Conservation (phyloP, 2,888 invertebrate genomes). For the Mongoloraphidia duomilia region DNA sequence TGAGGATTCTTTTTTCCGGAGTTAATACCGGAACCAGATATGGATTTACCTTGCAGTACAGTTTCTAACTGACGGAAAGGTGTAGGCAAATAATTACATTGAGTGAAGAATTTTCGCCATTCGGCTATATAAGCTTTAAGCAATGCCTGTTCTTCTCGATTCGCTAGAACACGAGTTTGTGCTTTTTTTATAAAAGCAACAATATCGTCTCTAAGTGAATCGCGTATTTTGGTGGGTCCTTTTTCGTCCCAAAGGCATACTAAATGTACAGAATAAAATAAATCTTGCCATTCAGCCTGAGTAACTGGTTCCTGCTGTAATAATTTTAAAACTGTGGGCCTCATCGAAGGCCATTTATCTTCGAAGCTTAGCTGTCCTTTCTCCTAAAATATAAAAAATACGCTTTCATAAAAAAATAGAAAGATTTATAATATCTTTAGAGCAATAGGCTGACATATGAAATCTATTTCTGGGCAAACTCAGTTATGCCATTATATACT, state of each 20-base stretch:
- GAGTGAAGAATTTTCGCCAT: slow-evolving; percentile 97
- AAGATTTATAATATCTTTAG: too few species aligned
- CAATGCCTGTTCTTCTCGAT: slow-evolving; percentile 88
- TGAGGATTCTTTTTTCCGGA: slow-evolving; percentile 39
- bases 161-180: slow-evolving; percentile 75
- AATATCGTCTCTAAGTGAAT: slow-evolving; percentile 82
- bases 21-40: slow-evolving; percentile 18
- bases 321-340: slow-evolving; percentile 84
- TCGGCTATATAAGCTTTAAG: slow-evolving; percentile 93
- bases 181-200: slow-evolving; percentile 89
- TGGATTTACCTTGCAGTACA: slow-evolving; percentile 57
- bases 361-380: slow-evolving; percentile 79
- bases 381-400: slow-evolving; percentile 33
- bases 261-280: slow-evolving; percentile 90
- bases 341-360: slow-evolving; percentile 93
- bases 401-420: too few species aligned
- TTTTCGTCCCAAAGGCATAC: slow-evolving; percentile 97
- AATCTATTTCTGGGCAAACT: too few species aligned
- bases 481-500: too few species aligned
- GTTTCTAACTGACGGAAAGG: slow-evolving; percentile 89
- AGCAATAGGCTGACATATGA: too few species aligned
- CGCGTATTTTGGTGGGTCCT: slow-evolving; percentile 75
- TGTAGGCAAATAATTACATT: slow-evolving; percentile 91
- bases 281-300: slow-evolving; percentile 92
- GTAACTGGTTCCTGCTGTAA: slow-evolving; percentile 88